Percentiles rank a stretch among this genome's conserved stretches.
These are phyloP conservation scores for Gymnorhina tibicen DNA, from an alignment of 2,113 vertebrate genomes.

Conservation along the genomic window DNA sequence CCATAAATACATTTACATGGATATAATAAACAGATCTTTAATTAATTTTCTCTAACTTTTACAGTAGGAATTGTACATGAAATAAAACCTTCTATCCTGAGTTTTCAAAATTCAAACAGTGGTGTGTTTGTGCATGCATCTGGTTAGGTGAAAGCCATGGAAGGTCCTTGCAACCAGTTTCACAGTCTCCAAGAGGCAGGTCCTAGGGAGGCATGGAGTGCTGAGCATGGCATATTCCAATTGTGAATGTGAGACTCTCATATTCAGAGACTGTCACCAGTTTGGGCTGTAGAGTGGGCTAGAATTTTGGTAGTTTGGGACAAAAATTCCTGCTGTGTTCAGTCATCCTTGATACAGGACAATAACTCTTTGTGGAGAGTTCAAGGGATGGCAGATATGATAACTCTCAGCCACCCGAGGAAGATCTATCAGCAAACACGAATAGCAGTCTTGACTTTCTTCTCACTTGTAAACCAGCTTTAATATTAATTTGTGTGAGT, in stretches of 20 bases:
- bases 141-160: background rate
- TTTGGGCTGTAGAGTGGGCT: background rate
- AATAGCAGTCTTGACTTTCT: background rate
- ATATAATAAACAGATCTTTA: background rate
- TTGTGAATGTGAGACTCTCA: background rate
- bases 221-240: background rate
- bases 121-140: accelerated
- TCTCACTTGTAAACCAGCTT: background rate
- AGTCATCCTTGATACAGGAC: background rate
- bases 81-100: background rate
- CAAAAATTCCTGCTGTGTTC: background rate
- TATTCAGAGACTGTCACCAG: background rate
- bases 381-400: background rate
- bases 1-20: background rate
- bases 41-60: background rate
- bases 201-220: background rate
- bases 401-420: background rate
- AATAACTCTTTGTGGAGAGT: background rate
- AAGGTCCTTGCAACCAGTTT: background rate
- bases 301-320: background rate
- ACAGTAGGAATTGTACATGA: background rate
- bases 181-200: background rate
- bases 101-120: background rate
- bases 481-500: background rate
- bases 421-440: background rate